Evolutionary conservation across 2,113 vertebrate species (phyloP).

Genomic region (rat (Rattus norvegicus)): DNA sequence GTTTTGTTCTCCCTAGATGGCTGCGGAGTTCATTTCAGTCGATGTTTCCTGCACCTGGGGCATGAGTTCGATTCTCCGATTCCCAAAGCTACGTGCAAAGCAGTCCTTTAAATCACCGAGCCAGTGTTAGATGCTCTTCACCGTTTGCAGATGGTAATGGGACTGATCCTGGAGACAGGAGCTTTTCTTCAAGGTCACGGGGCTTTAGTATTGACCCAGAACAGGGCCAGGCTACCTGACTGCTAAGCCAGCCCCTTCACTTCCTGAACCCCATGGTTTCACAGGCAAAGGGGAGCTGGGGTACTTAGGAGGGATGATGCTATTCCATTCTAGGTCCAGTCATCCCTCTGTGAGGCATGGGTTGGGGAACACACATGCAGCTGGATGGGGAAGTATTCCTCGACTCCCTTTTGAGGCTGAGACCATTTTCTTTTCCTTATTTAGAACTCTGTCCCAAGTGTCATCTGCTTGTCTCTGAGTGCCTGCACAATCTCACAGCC

Average conservation of each 20-base stretch:
- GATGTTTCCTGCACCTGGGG: neutral
- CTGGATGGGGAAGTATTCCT: neutral
- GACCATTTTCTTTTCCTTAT: constrained; percentile 61
- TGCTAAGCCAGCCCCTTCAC: neutral
- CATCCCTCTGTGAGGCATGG: too few species aligned
- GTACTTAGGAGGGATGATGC: neutral
- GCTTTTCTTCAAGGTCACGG: neutral
- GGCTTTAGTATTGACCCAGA: neutral
- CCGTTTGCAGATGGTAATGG: neutral
- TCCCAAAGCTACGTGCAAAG: neutral
- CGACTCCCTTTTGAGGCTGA: neutral
- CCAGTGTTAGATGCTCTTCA: neutral
- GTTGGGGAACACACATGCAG: too few species aligned
- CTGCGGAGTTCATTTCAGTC: neutral
- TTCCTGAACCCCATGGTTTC: too few species aligned
- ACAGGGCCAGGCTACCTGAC: neutral
- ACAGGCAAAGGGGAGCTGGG: neutral
- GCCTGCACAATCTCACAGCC: constrained; percentile 69
- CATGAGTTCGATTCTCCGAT: neutral
- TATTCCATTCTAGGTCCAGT: too few species aligned
- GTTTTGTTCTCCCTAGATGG: constrained; percentile 23
- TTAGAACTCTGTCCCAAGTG: constrained; percentile 61
- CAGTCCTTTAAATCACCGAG: neutral
- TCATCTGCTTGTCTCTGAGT: constrained; percentile 60
- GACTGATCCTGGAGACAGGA: neutral